Evolutionary conservation across 2,888 invertebrate genomes (phyloP), one percentile per base, ranked within the genome.

Genomic region (Cerastoderma edule): DNA sequence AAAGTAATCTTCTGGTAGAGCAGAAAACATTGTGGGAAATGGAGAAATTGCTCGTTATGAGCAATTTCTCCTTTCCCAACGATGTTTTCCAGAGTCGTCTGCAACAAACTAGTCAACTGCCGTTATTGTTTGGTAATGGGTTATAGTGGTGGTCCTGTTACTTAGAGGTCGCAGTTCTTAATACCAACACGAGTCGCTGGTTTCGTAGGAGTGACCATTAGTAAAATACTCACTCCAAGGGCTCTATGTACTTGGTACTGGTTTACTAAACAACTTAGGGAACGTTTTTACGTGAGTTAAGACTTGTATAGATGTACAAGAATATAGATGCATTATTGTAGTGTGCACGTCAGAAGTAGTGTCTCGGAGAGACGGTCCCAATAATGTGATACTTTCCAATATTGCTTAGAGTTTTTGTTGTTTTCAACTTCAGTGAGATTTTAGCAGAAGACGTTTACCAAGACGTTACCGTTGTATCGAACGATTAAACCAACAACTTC

Each of bases 51-150:
- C 53, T 53, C n/a, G 53, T 53, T 2, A 53, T 24, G 10, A 53
- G 53, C 53, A 53, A n/a, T 53, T 53, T 53, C 53, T 53, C 24
- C 53, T 22, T 53, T 53, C 24, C 53, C 53, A n/a, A 53, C 53
- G 24, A 53, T 53, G 53, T 53, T 53, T 53, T 53, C 53, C 24
- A 50, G 6, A 6, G 13, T n/a, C 13, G 39, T 39, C 39, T 39
- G 16, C 10, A 13, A 39, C 39, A 39, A 39, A 39, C 16, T 39
- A 39, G n/a, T n/a, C n/a, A n/a, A n/a, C n/a, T n/a, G n/a, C n/a
- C n/a, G n/a, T n/a, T 39, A 39, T 39, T 16, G 39, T 39, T 39
- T 39, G 39, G 16, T 39, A 13, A 39, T 16, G 8, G 8, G 39
- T 39, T 39, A 8, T 39, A 10, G 16, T 16, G 16, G 39, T 39